A percentile compares a stretch with the other conserved stretches of the same genome.
Evolutionary conservation across 2,113 vertebrate species (phyloP).

Genomic region (Macaca mulatta): DNA sequence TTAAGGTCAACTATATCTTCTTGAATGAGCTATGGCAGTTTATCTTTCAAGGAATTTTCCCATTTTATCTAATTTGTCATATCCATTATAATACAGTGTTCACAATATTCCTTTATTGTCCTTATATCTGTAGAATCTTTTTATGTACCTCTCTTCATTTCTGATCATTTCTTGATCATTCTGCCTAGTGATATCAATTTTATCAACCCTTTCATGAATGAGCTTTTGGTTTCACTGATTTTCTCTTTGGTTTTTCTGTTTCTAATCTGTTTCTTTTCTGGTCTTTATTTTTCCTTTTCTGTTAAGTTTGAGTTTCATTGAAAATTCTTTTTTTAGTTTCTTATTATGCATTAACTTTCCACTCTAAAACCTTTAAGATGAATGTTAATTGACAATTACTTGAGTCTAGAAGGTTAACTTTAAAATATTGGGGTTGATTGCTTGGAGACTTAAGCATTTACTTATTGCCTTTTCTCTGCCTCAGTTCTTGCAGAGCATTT

Average conservation of each 20-base stretch:
- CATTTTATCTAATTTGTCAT: background rate
- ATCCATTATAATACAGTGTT: background rate
- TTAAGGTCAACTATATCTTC: background rate
- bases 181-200: background rate
- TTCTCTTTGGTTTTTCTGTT: background rate
- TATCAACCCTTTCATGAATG: background rate
- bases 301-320: background rate
- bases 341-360: background rate
- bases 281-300: background rate
- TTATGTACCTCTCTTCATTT: background rate
- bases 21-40: background rate
- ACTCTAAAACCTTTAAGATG: background rate
- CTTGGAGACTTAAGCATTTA: background rate
- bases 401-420: background rate
- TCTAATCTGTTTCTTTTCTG: background rate
- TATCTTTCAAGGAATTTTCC: background rate
- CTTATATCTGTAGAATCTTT: background rate
- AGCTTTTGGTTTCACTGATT: background rate
- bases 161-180: background rate
- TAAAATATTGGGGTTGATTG: background rate
- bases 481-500: background rate
- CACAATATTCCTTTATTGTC: background rate
- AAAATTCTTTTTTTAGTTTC: background rate
- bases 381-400: background rate
- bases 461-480: background rate